These are phyloP conservation scores for Pristionchus exspectatus DNA, from an alignment of 2,888 invertebrate genomes.

Conservation along the genomic window DNA sequence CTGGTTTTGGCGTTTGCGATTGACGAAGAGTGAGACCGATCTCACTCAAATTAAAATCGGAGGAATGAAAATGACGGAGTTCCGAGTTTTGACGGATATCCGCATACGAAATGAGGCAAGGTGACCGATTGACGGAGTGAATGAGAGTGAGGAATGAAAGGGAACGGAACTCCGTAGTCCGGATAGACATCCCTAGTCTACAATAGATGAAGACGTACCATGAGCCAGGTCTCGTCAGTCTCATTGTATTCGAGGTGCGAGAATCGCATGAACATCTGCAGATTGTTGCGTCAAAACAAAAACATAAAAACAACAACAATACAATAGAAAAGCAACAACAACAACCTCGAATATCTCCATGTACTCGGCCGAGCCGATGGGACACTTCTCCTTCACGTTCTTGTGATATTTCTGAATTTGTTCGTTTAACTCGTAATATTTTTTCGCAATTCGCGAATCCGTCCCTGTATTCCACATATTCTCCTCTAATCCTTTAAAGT, in stretches of 20 bases:
- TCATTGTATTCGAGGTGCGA: not conserved
- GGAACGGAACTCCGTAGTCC: no score
- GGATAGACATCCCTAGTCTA: no score
- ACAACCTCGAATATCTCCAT: conserved; percentile 23
- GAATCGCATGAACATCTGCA: conserved; percentile 4
- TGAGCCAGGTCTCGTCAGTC: conserved; percentile 3
- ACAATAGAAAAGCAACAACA: not conserved
- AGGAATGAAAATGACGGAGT: no score
- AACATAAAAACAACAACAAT: not conserved
- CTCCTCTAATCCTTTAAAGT: not conserved
- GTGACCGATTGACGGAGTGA: no score
- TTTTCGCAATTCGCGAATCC: not conserved
- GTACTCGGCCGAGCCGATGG: not conserved
- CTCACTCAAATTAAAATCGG: no score
- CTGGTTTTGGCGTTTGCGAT: no score
- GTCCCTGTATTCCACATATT: not conserved
- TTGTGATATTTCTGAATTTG: not conserved
- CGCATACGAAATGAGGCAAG: no score
- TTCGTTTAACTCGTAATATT: not conserved
- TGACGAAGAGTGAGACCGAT: no score
- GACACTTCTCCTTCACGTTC: not conserved
- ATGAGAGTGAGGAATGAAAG: no score
- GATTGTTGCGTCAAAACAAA: not conserved
- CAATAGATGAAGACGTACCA: not conserved
- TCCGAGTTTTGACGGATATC: no score